phyloP scores from a whole-genome alignment of 1,140 invertebrate species.

The Eupristina koningsbergeri region DNA sequence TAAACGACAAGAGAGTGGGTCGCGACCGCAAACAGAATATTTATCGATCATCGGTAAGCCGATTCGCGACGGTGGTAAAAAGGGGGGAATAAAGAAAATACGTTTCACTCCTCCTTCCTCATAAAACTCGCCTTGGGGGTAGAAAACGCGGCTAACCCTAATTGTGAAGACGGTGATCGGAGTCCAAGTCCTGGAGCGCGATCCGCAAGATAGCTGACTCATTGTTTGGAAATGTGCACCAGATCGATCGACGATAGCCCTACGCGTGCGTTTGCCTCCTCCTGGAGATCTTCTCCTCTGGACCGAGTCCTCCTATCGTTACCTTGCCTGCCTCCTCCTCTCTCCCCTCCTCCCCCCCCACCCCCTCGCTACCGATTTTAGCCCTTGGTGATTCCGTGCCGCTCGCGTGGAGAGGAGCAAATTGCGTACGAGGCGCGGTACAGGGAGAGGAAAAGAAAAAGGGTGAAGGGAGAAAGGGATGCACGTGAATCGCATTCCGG shows the following conservation, averaged over 20 bases:
- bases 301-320: neutral
- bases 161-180: neutral
- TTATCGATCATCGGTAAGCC: neutral
- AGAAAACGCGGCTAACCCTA: neutral
- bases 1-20: no score
- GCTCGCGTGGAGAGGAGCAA: conserved; percentile 27
- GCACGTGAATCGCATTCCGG: conserved; percentile 57
- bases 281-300: no score
- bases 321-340: conserved; percentile 47
- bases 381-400: conserved; percentile 61
- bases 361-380: conserved; percentile 54
- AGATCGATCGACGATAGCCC: conserved; percentile 63
- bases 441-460: neutral
- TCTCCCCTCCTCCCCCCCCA: conserved; percentile 55
- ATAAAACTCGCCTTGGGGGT: neutral
- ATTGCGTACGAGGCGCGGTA: conserved; percentile 25
- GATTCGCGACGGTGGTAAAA: neutral
- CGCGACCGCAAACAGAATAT: no score
- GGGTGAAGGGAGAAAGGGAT: conserved; percentile 27
- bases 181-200: neutral
- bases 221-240: conserved; percentile 71
- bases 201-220: conserved; percentile 35
- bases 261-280: neutral
- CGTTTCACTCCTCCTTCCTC: neutral
- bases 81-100: neutral